Conservation (phyloP, 2,888 invertebrate species). For the Amorpha juglandis region DNA sequence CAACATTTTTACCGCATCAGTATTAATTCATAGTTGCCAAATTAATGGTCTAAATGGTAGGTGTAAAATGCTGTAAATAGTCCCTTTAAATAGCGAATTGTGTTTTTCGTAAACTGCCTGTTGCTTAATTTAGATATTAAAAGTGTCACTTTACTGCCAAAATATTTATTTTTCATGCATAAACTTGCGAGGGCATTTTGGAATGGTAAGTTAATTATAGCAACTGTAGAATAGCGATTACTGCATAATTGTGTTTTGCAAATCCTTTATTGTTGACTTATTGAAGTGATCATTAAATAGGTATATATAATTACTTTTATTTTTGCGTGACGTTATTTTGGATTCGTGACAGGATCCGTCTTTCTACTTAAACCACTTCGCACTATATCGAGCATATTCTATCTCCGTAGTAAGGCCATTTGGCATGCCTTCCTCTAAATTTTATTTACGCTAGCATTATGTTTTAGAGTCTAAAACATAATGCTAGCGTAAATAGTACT, state of each 20-base stretch:
- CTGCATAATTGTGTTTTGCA: neutral
- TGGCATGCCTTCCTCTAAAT: neutral
- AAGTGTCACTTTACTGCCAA: slow-evolving; percentile 60
- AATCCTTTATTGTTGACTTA: neutral
- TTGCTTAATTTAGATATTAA: slow-evolving; percentile 47
- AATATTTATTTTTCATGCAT: slow-evolving; percentile 79
- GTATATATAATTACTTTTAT: neutral
- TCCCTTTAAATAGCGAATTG: slow-evolving; percentile 61
- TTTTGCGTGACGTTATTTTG: too few relatives aligned
- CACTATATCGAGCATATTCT: too few relatives aligned
- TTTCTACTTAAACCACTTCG: too few relatives aligned
- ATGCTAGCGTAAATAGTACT: too few relatives aligned
- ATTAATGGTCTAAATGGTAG: slow-evolving; percentile 71
- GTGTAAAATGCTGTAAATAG: slow-evolving; percentile 78
- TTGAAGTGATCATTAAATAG: neutral
- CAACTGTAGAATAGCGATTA: slow-evolving; percentile 23
- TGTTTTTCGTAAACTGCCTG: slow-evolving; percentile 60
- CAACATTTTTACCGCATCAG: slow-evolving; percentile 85
- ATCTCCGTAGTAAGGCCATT: too few relatives aligned
- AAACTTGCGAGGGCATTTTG: slow-evolving; percentile 72
- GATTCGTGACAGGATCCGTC: neutral
- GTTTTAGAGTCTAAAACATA: too few relatives aligned
- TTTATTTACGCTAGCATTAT: neutral
- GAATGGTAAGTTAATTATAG: slow-evolving; percentile 69
- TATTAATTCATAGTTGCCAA: slow-evolving; percentile 82